Evolutionary conservation across 2,888 invertebrate species (phyloP), one percentile per base, ranked within the genome.

Genomic region (Caenorhabditis japonica): DNA sequence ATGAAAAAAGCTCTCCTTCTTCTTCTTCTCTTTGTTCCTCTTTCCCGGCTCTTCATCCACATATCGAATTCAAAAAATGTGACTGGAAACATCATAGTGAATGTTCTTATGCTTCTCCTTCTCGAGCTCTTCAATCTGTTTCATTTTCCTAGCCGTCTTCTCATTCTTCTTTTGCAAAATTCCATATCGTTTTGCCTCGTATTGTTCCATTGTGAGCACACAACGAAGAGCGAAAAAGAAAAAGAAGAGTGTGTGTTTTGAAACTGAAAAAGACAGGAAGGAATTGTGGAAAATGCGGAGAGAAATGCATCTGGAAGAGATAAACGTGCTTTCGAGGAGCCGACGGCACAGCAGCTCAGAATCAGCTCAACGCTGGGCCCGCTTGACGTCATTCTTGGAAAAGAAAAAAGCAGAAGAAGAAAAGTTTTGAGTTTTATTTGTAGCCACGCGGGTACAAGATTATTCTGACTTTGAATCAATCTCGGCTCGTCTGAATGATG

Each of bases 351-450:
- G 44, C 52, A 59, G 59, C 58, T 68, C 58, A 58, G 53, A 68
- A 59, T 51, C 68, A 68, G 68, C 68, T 59, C 52, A 68, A 59
- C 17, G 51, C 56, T 38, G 59, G 52, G 53, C 68, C 15, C 62
- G 47, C 30, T 62, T 64, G 64, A 64, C 64, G 64, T 64, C 64
- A 64, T 56, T 64, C 41, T 12, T 15, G 17, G 17, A 15, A 25
- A 2, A 44, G 27, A 25, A 33, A 49, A 30, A 30, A 30, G 30
- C 30, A 10, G 30, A n/a, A 5, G 30, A 30, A 30, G 30, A 30
- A 30, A 30, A 30, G 30, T 7, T 5, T 10, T 30, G 30, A 30
- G 30, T 34, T 52, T 12, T 39, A n/a, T 13, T 34, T 36, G n/a
- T 4, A n/a, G n/a, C n/a, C n/a, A n/a, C n/a, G n/a, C n/a, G n/a